A percentile compares a stretch with the other conserved stretches of the same genome.
Evolutionary conservation across 2,113 vertebrate genomes (phyloP).

Genomic region (Halichoerus grypus): DNA sequence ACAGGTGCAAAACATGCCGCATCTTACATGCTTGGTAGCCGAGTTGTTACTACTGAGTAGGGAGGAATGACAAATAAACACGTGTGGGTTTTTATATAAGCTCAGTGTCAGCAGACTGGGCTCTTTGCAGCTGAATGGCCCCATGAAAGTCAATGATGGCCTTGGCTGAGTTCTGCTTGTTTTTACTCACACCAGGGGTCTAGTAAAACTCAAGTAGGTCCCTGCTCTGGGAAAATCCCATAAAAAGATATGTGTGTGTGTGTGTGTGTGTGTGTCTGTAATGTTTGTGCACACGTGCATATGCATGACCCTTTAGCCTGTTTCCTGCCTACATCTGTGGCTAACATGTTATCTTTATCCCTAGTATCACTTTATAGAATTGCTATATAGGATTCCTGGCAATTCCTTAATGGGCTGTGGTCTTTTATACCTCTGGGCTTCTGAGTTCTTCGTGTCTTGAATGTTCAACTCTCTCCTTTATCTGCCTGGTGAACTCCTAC

Average conservation of each 20-base stretch:
- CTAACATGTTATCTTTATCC: background rate
- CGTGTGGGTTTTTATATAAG: background rate
- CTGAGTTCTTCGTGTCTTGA: background rate
- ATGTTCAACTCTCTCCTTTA: background rate
- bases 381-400: background rate
- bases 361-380: background rate
- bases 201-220: background rate
- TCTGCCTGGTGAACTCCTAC: background rate
- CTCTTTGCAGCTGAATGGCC: slow-evolving; percentile 49
- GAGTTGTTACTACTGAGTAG: slow-evolving; percentile 31
- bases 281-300: background rate
- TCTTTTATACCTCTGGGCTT: background rate
- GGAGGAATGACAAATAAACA: slow-evolving; percentile 42
- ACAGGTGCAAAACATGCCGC: background rate
- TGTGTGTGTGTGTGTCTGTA: background rate
- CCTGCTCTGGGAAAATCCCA: background rate
- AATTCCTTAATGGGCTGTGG: background rate
- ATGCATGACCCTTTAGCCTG: background rate
- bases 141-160: slow-evolving; percentile 42
- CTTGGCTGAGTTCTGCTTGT: background rate
- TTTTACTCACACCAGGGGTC: background rate
- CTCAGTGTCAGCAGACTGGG: background rate
- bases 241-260: background rate
- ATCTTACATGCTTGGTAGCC: background rate
- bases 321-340: background rate